These are phyloP conservation scores for Tipula lateralis DNA, from an alignment of 2,888 invertebrate species.

Conservation along the genomic window DNA sequence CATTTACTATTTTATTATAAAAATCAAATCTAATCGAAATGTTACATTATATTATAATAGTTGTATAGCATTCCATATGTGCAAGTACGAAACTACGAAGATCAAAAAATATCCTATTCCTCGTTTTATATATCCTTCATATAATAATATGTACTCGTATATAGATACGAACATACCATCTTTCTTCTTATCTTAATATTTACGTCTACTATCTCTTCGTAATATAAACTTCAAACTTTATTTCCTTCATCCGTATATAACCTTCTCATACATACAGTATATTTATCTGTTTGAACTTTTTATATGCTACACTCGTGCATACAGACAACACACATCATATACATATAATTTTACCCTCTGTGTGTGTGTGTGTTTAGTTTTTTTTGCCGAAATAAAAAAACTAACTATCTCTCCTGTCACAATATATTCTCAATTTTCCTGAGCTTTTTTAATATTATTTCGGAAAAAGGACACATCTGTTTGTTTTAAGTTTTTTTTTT, in stretches of 20 bases:
- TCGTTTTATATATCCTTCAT: not conserved
- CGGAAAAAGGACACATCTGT: slow-evolving; percentile 14
- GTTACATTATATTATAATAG: not conserved
- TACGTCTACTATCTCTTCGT: not conserved
- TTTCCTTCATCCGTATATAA: not conserved
- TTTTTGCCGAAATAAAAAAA: not conserved
- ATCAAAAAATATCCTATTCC: not conserved
- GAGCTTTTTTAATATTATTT: slow-evolving; percentile 24
- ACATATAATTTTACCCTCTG: not conserved
- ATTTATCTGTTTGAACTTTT: not conserved
- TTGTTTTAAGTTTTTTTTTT: not conserved
- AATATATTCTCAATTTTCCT: slow-evolving; percentile 24
- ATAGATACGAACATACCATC: too few relatives aligned
- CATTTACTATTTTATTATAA: not conserved
- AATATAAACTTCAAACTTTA: slow-evolving; percentile 11
- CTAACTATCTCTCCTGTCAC: slow-evolving; percentile 19
- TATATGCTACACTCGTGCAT: not conserved
- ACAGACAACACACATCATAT: not conserved
- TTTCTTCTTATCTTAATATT: not conserved
- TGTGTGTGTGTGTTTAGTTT: not conserved
- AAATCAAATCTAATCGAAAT: not conserved
- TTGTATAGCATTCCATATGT: not conserved
- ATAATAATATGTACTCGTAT: not conserved
- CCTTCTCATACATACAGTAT: not conserved
- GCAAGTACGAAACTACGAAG: not conserved